Conservation (phyloP, 2,797 vertebrate species). For the Aphelocoma californica region DNA sequence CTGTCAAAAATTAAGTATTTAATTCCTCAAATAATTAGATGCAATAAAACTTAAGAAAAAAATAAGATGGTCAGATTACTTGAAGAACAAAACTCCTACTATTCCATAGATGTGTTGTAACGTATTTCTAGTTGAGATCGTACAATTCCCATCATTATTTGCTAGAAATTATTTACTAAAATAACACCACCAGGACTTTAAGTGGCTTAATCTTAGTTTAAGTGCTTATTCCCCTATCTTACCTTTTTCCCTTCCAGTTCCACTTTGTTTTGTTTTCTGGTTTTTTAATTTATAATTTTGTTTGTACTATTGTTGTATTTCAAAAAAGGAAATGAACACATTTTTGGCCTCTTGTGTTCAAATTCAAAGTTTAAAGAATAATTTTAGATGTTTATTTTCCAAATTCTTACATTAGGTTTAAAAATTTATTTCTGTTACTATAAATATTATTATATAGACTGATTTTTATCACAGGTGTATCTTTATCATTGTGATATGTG, state of each 20-base stretch:
- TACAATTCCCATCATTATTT: neutral
- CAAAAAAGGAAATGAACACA: rapidly evolving
- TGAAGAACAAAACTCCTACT: neutral
- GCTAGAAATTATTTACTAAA: neutral
- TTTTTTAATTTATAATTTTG: neutral
- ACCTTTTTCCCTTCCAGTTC: neutral
- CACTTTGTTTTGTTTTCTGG: neutral
- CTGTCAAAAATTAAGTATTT: neutral
- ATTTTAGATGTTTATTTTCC: neutral
- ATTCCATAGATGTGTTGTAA: neutral
- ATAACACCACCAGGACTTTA: neutral
- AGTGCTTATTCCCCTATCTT: neutral
- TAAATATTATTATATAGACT: neutral
- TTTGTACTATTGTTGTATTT: neutral
- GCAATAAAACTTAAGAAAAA: neutral
- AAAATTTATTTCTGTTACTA: neutral
- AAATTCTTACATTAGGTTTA: neutral
- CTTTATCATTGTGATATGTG: rapidly evolving
- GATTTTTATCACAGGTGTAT: neutral
- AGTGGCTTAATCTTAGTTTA: neutral
- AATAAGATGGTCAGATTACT: neutral
- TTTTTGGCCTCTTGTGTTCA: neutral
- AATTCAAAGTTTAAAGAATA: neutral
- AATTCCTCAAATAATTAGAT: neutral
- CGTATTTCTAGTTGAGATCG: neutral